Evolutionary conservation across 2,888 invertebrate genomes (phyloP).

Genomic region (Mythimna pallens): DNA sequence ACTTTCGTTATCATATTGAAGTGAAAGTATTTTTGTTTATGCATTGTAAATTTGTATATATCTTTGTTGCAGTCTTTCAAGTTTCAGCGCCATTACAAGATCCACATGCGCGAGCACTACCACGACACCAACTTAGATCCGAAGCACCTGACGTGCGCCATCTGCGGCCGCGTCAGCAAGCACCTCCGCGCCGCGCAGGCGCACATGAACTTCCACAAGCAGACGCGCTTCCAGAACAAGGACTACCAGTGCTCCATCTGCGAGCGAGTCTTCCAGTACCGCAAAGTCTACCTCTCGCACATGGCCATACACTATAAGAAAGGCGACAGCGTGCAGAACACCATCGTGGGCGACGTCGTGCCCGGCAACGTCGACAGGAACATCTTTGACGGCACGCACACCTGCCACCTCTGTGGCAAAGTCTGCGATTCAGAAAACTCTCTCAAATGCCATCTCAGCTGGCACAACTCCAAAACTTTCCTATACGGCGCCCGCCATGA

Average conservation of each 20-base stretch:
- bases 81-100: slow-evolving; percentile 85
- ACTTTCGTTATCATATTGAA: too few relatives aligned
- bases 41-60: background rate
- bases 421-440: slow-evolving; percentile 85
- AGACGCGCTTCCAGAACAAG: slow-evolving; percentile 86
- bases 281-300: slow-evolving; percentile 86
- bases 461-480: slow-evolving; percentile 86
- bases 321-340: slow-evolving; percentile 83
- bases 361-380: slow-evolving; percentile 70
- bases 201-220: slow-evolving; percentile 88
- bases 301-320: slow-evolving; percentile 88
- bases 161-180: slow-evolving; percentile 86
- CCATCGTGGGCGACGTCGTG: slow-evolving; percentile 76
- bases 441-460: slow-evolving; percentile 83
- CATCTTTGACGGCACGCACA: slow-evolving; percentile 77
- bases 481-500: slow-evolving; percentile 84
- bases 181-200: slow-evolving; percentile 86
- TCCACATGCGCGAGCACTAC: slow-evolving; percentile 87
- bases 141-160: slow-evolving; percentile 81
- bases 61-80: slow-evolving; percentile 81
- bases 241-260: slow-evolving; percentile 89
- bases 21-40: background rate
- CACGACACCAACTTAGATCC: slow-evolving; percentile 84
- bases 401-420: slow-evolving; percentile 87
- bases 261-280: slow-evolving; percentile 84